Evolutionary conservation across 37 sponge, comb jelly and placozoan species (phyloP).

Genomic region (Haliclona indistincta): DNA sequence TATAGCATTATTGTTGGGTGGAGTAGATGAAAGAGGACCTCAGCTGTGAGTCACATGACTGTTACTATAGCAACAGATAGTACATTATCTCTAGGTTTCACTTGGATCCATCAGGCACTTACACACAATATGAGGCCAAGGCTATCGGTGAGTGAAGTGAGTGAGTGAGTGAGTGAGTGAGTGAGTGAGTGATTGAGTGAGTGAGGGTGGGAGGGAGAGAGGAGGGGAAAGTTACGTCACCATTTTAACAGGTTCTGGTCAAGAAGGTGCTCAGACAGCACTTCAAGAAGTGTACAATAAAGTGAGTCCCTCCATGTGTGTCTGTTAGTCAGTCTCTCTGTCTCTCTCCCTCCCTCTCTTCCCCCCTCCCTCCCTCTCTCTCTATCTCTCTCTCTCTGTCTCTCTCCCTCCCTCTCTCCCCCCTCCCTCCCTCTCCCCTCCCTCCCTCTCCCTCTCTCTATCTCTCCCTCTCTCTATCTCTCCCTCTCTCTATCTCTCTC

Average conservation of each 20-base stretch:
- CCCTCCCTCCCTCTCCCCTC: too few species aligned
- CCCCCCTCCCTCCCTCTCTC: too few species aligned
- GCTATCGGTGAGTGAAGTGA: slow-evolving; percentile 84
- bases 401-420: too few species aligned
- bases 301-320: slow-evolving; percentile 15
- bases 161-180: too few species aligned
- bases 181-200: too few species aligned
- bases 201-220: too few species aligned
- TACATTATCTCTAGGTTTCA: slow-evolving; percentile 34
- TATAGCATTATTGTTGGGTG: slow-evolving; percentile 93
- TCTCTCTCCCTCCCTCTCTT: not conserved
- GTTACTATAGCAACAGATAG: not conserved
- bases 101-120: slow-evolving; percentile 92
- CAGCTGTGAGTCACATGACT: slow-evolving; percentile 59
- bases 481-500: too few species aligned
- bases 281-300: slow-evolving; percentile 92
- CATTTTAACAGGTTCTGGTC: slow-evolving; percentile 72
- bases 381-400: too few species aligned
- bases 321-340: not conserved
- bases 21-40: slow-evolving; percentile 91
- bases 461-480: too few species aligned
- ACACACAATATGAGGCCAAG: slow-evolving; percentile 86
- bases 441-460: too few species aligned
- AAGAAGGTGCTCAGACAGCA: slow-evolving; percentile 92
- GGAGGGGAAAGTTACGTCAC: not conserved